phyloP scores from a whole-genome alignment of 2,797 vertebrate species.

The Acanthurus tractus region DNA sequence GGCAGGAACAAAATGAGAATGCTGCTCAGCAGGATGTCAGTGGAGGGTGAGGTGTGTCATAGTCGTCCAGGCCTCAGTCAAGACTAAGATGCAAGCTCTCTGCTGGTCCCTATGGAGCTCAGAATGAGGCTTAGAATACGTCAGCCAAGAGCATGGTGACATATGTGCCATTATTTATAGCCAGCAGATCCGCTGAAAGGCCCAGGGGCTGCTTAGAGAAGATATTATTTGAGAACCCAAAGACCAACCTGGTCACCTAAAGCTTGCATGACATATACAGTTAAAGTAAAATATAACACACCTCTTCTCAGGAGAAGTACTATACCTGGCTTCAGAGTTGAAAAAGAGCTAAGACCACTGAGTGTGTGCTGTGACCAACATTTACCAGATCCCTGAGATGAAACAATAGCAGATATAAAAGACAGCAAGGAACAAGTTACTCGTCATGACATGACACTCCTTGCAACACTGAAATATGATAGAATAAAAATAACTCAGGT shows the following conservation, averaged over 20 bases:
- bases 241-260: conserved; percentile 57
- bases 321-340: conserved; percentile 35
- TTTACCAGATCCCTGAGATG: conserved; percentile 25
- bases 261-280: conserved; percentile 39
- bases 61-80: neutral
- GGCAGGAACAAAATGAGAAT: conserved; percentile 1
- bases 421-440: conserved; percentile 1
- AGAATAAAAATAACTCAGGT: neutral
- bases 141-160: conserved; percentile 71
- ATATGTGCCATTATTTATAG: conserved; percentile 84
- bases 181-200: conserved; percentile 75
- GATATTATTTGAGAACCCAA: conserved; percentile 73
- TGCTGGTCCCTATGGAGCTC: conserved; percentile 45
- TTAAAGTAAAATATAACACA: conserved; percentile 17
- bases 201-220: conserved; percentile 71
- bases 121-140: conserved; percentile 65
- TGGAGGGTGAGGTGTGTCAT: conserved; percentile 4
- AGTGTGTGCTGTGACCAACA: neutral
- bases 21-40: conserved; percentile 4
- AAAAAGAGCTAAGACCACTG: conserved; percentile 26
- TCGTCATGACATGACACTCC: too few species aligned
- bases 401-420: neutral
- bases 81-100: conserved; percentile 16
- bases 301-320: conserved; percentile 18
- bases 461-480: conserved; percentile 1